Evolutionary conservation across 2,113 vertebrate genomes (phyloP).

Genomic region (Ahaetulla prasina): DNA sequence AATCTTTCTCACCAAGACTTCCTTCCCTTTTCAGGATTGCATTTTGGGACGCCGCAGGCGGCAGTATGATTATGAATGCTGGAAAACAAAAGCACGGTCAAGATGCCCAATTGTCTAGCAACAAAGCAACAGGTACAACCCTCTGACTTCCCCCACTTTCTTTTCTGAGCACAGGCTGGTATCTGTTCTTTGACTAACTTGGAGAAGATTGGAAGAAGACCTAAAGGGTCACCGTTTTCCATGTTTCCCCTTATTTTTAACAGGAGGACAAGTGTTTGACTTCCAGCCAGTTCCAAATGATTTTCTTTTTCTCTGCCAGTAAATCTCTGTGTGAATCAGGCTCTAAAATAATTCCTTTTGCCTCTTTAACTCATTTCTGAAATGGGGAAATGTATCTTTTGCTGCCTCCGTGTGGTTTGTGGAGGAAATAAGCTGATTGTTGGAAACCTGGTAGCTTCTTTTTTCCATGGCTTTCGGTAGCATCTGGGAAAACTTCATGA

Average conservation of each 20-base stretch:
- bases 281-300: not conserved
- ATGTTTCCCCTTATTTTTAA: not conserved
- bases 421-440: not conserved
- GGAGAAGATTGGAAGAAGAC: slow-evolving; percentile 14
- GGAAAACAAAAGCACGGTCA: slow-evolving; percentile 26
- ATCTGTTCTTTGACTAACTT: slow-evolving; percentile 34
- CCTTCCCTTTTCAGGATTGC: not conserved
- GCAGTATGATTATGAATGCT: slow-evolving; percentile 33
- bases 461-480: not conserved
- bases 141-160: not conserved
- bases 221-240: not conserved
- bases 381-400: slow-evolving; percentile 43
- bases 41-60: not conserved
- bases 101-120: slow-evolving; percentile 42
- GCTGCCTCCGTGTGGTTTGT: slow-evolving; percentile 52
- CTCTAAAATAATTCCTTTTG: not conserved
- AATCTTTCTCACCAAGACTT: not conserved
- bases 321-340: not conserved
- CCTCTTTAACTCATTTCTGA: not conserved
- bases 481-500: not conserved
- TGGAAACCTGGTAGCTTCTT: not conserved
- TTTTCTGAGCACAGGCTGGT: slow-evolving; percentile 23
- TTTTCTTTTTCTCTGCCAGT: not conserved
- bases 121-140: not conserved
- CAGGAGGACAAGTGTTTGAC: slow-evolving; percentile 6